A percentile compares a stretch with the other conserved stretches of the same genome.
phyloP scores from a whole-genome alignment of 30 jellyfish, hydroid and myxozoan genomes.

The Mastigias papua region DNA sequence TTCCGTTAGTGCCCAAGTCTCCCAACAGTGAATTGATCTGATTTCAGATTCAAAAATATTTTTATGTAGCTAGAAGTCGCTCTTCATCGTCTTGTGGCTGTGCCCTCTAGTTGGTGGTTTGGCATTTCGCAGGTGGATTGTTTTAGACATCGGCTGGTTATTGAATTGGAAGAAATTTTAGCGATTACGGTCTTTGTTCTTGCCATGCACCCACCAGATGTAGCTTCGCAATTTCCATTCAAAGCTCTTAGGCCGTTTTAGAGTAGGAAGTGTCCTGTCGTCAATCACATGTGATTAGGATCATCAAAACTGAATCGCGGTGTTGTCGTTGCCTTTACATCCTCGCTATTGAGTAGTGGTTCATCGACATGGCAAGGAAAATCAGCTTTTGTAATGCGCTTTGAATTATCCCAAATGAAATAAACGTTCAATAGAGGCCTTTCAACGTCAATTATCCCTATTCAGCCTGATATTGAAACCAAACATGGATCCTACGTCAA shows the following conservation, averaged over 20 bases:
- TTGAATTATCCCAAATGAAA: constrained; percentile 12
- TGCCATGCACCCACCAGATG: constrained; percentile 72
- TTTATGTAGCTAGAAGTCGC: constrained; percentile 35
- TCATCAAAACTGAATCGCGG: neutral
- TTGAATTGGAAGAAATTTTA: constrained; percentile 58
- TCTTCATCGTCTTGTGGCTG: constrained; percentile 59
- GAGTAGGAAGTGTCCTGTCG: neutral
- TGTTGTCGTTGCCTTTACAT: neutral
- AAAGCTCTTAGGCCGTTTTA: constrained; percentile 35
- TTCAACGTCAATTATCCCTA: neutral
- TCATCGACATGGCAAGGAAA: neutral
- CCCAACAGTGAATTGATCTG: constrained; percentile 33
- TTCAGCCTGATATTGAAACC: no score
- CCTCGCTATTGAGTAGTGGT: neutral
- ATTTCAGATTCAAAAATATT: constrained; percentile 40
- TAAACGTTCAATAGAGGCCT: neutral
- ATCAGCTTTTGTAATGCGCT: constrained; percentile 49
- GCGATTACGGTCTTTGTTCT: constrained; percentile 77
- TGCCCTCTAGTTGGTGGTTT: constrained; percentile 83
- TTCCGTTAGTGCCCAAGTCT: constrained; percentile 51
- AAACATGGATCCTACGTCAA: constrained; percentile 71
- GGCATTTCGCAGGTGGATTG: constrained; percentile 77
- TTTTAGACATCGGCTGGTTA: constrained; percentile 68
- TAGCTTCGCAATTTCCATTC: constrained; percentile 38
- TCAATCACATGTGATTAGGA: constrained; percentile 9